These are phyloP conservation scores for Hesperophylax magnus DNA, from an alignment of 1,140 invertebrate genomes.

Conservation along the genomic window DNA sequence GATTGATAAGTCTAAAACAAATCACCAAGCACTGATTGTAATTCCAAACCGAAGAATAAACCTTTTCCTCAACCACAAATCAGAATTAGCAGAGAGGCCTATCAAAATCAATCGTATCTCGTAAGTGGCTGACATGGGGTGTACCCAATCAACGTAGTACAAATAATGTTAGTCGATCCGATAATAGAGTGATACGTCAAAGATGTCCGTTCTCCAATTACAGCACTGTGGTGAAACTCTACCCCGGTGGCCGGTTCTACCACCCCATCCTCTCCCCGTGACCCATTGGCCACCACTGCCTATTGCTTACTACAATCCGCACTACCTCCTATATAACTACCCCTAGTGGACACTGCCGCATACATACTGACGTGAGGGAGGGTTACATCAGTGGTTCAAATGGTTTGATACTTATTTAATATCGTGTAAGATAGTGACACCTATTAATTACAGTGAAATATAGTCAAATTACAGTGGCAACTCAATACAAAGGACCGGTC, in stretches of 20 bases:
- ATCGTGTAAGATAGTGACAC: no score
- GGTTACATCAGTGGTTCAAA: neutral
- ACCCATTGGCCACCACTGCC: neutral
- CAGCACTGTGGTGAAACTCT: slow-evolving; percentile 49
- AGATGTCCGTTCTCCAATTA: slow-evolving; percentile 70
- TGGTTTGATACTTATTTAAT: no score
- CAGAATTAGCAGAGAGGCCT: slow-evolving; percentile 63
- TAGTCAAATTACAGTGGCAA: no score
- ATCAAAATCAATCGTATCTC: slow-evolving; percentile 58
- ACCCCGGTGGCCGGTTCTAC: neutral
- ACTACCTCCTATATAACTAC: neutral
- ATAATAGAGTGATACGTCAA: slow-evolving; percentile 72
- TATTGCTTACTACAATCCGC: no score
- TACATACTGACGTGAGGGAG: slow-evolving; percentile 9
- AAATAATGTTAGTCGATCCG: slow-evolving; percentile 70
- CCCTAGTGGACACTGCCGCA: slow-evolving; percentile 14
- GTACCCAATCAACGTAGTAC: slow-evolving; percentile 68
- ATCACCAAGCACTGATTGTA: no score
- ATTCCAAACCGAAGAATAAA: no score
- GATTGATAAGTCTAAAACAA: no score
- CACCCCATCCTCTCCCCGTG: neutral
- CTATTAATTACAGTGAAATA: no score
- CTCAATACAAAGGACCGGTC: no score
- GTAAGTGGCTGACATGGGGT: slow-evolving; percentile 58
- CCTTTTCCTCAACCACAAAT: slow-evolving; percentile 62